Evolutionary conservation across 2,797 vertebrate genomes (phyloP), one percentile per base, ranked within the genome.

Genomic region (Gymnothorax reevesii): DNA sequence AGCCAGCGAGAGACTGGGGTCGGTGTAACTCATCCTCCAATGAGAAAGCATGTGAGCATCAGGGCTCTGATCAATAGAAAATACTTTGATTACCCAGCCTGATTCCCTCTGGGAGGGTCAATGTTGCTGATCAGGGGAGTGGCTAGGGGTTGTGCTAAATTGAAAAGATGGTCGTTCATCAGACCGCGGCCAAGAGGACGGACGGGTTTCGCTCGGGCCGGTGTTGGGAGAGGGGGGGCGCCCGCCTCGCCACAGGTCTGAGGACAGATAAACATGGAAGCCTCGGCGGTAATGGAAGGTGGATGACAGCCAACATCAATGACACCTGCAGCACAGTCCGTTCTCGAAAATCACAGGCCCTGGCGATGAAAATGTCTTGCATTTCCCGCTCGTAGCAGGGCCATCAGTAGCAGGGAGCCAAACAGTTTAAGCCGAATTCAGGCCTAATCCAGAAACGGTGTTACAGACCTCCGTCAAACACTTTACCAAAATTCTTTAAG

Each of bases 111-210:
- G 93, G 92, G 94, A 42, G 33, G 92, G 94, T 94, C 93, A 90
- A 89, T 57, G 90, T 88, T 89, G 88, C 91, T 86, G 88, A 89
- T 91, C 84, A 89, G 90, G 90, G 66, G 92, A 93, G 89, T 73
- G 83, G 91, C 93, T 90, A 88, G 89, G 83, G 83, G 91, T 86
- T 88, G 93, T 93, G 95, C 90, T 91, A 91, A 91, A 90, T 85
- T 84, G 93, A 95, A 92, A 95, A 97, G 96, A 96, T 96, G 95
- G 95, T 92, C 94, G 91, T 94, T 96, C 95, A 94, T 95, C 93
- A 93, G 95, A 93, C 62, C 0, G 85, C 92, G 93, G 94, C 95
- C 93, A 89, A 91, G 22, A 15, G 92, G 91, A 92, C 92, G 92
- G 87, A 85, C 90, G 92, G 91, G 89, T 92, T 88, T 91, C 87